These are phyloP conservation scores for Ophioninae sp. DNA, from an alignment of 2,888 invertebrate species.

Conservation along the genomic window DNA sequence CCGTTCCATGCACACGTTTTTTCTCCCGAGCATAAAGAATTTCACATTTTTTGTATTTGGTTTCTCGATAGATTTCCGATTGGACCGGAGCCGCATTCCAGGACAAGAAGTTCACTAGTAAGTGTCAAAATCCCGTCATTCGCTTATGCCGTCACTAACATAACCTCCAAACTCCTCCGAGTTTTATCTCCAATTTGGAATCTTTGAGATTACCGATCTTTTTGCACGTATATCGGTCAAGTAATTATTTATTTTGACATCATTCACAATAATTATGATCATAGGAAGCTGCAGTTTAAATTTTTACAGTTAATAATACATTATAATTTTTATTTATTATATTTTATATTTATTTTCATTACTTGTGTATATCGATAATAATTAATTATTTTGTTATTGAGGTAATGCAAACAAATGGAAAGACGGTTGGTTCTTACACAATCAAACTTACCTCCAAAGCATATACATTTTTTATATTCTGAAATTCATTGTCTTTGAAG, in stretches of 20 bases:
- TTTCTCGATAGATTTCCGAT: conserved; percentile 88
- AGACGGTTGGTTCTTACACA: no score
- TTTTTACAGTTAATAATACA: no score
- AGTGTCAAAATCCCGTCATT: conserved; percentile 77
- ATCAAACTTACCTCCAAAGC: no score
- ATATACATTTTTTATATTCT: no score
- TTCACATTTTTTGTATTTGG: conserved; percentile 40
- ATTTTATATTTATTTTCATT: no score
- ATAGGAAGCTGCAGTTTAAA: not conserved
- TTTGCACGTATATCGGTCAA: not conserved
- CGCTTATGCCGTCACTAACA: not conserved
- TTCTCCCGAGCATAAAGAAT: not conserved
- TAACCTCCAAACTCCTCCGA: conserved; percentile 58
- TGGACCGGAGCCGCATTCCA: conserved; percentile 97
- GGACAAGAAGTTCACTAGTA: conserved; percentile 96
- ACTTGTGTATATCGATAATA: no score
- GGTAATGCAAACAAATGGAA: no score
- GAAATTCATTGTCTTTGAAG: no score
- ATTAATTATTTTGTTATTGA: no score
- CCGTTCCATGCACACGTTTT: conserved; percentile 21
- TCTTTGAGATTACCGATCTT: not conserved
- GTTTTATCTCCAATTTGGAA: not conserved
- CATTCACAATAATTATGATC: not conserved
- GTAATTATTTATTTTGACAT: not conserved
- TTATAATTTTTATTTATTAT: no score